phyloP scores from a whole-genome alignment of 2,888 invertebrate species.

The Pollenia angustigena region DNA sequence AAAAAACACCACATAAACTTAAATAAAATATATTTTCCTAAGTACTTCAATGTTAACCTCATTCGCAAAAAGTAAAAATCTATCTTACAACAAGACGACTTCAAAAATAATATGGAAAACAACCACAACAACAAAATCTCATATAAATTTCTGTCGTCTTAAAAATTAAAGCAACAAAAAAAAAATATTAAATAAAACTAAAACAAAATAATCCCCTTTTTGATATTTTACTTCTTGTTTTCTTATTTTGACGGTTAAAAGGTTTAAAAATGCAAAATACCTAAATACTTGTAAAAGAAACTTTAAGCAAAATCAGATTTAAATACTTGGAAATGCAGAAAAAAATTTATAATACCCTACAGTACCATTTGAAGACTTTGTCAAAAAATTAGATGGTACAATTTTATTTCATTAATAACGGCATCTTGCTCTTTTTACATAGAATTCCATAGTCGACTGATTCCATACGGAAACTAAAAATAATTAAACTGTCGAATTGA shows the following conservation, averaged over 20 bases:
- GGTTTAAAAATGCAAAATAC: slow-evolving; percentile 43
- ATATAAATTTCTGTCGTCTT: slow-evolving; percentile 23
- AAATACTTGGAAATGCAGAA: not conserved
- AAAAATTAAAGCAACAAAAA: slow-evolving; percentile 11
- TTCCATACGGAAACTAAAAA: no score
- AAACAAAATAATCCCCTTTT: slow-evolving; percentile 15
- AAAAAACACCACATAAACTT: not conserved
- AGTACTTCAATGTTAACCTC: slow-evolving; percentile 54
- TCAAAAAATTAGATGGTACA: not conserved
- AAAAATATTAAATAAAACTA: not conserved
- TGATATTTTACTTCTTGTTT: slow-evolving; percentile 19
- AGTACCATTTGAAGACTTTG: not conserved
- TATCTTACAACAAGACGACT: slow-evolving; percentile 8
- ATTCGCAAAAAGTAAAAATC: slow-evolving; percentile 57
- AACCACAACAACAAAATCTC: slow-evolving; percentile 11
- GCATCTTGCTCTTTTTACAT: no score
- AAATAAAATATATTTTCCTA: slow-evolving; percentile 37
- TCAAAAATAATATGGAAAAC: not conserved
- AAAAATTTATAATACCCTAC: slow-evolving; percentile 13
- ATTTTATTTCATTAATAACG: no score
- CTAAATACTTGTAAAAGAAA: slow-evolving; percentile 12
- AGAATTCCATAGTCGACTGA: no score
- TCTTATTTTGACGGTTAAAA: slow-evolving; percentile 35
- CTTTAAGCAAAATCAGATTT: not conserved
- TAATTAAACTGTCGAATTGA: no score